Percentiles rank a stretch among this genome's conserved stretches.
phyloP scores from a whole-genome alignment of 2,797 vertebrate species.

The Antrozous pallidus region DNA sequence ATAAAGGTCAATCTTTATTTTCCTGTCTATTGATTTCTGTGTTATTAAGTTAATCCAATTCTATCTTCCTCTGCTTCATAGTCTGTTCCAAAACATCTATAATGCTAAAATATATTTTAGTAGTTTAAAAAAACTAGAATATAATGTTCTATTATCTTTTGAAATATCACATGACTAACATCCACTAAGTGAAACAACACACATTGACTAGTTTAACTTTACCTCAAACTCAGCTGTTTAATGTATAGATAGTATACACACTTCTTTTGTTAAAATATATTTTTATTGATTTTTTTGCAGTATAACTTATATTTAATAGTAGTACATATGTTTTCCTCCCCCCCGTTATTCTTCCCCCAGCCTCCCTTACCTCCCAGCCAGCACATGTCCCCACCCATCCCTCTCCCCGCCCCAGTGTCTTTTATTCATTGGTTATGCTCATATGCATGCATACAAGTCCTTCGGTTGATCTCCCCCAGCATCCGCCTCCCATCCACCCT shows the following conservation, averaged over 20 bases:
- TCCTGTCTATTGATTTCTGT: background rate
- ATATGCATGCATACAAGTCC: too few species aligned
- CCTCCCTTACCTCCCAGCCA: too few species aligned
- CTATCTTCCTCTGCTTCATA: background rate
- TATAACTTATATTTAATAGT: too few species aligned
- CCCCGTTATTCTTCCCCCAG: too few species aligned
- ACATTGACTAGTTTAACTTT: background rate
- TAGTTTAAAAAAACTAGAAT: background rate
- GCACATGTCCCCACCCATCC: too few species aligned
- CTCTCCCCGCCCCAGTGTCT: too few species aligned
- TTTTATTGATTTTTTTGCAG: too few species aligned
- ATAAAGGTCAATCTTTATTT: background rate
- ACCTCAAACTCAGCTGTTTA: background rate
- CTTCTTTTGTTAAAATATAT: too few species aligned
- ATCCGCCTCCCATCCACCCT: too few species aligned
- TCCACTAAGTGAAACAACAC: background rate
- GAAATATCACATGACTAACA: background rate
- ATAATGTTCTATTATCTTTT: background rate
- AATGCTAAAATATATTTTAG: conserved; percentile 41
- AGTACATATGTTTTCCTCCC: too few species aligned
- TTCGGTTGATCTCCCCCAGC: too few species aligned
- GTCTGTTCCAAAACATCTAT: background rate
- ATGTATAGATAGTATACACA: background rate
- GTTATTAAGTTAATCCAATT: conserved; percentile 15
- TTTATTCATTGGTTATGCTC: too few species aligned